These are phyloP conservation scores for Hycleus phaleratus DNA, from an alignment of 1,140 invertebrate genomes.

Conservation along the genomic window DNA sequence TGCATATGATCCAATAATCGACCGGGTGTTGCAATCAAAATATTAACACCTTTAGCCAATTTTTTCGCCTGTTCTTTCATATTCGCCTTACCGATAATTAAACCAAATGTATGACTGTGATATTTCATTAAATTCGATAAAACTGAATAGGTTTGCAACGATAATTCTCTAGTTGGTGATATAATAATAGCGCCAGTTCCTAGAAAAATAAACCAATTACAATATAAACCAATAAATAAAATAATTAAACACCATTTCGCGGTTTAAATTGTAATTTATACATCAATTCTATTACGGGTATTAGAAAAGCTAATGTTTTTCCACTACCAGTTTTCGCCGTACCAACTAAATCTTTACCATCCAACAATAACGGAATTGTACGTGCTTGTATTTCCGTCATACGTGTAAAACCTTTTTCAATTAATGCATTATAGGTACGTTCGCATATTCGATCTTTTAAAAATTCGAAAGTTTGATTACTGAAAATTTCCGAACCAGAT, in stretches of 20 bases:
- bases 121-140: conserved; percentile 86
- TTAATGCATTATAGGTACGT: conserved; percentile 71
- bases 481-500: not conserved
- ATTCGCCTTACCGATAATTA: conserved; percentile 93
- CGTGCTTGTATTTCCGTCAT: conserved; percentile 96
- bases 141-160: conserved; percentile 96
- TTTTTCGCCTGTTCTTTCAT: conserved; percentile 89
- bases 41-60: conserved; percentile 88
- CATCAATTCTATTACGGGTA: conserved; percentile 89
- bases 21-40: conserved; percentile 95
- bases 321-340: conserved; percentile 93
- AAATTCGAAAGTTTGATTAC: conserved; percentile 43
- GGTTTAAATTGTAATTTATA: conserved; percentile 90
- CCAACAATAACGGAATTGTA: conserved; percentile 80
- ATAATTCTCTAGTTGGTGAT: conserved; percentile 91
- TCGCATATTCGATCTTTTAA: conserved; percentile 63
- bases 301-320: conserved; percentile 93
- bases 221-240: not conserved
- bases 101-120: conserved; percentile 69
- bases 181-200: conserved; percentile 89
- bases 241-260: conserved; percentile 64
- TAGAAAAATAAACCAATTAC: not conserved
- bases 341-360: conserved; percentile 89
- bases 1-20: conserved; percentile 92
- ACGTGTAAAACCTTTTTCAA: conserved; percentile 87